Evolutionary conservation across 1,140 invertebrate species (phyloP).

Genomic region (Leptinotarsa undecemlineata): DNA sequence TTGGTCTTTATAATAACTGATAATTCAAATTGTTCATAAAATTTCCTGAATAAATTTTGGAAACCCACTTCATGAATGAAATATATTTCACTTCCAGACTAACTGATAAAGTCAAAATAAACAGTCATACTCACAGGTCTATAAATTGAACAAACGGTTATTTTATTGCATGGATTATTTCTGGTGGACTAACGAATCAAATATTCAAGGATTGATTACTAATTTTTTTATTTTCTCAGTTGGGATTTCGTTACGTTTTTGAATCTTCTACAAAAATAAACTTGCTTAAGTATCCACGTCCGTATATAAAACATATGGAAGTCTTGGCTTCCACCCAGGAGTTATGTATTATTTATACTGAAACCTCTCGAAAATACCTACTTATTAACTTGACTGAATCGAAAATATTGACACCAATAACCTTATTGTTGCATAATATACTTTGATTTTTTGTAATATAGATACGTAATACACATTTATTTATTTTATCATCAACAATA

Average conservation of each 20-base stretch:
- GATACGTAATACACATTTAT: no score
- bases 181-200: not conserved
- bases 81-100: no score
- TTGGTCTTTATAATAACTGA: no score
- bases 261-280: constrained; percentile 18
- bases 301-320: constrained; percentile 9
- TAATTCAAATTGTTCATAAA: no score
- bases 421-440: not conserved
- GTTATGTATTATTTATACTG: constrained; percentile 2
- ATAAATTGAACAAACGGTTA: no score
- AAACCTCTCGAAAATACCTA: not conserved
- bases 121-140: no score
- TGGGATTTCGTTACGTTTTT: constrained; percentile 3
- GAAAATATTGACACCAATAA: not conserved
- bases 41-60: no score
- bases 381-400: not conserved
- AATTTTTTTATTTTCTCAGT: constrained; percentile 1
- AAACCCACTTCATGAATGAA: no score
- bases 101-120: no score
- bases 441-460: no score
- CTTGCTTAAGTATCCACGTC: constrained; percentile 2
- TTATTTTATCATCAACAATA: no score
- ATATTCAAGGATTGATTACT: not conserved
- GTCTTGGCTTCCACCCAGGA: constrained; percentile 5
- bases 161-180: no score